Evolutionary conservation across 2,113 vertebrate genomes (phyloP), one percentile per base, ranked within the genome.

Genomic region (Ammodytes marinus): DNA sequence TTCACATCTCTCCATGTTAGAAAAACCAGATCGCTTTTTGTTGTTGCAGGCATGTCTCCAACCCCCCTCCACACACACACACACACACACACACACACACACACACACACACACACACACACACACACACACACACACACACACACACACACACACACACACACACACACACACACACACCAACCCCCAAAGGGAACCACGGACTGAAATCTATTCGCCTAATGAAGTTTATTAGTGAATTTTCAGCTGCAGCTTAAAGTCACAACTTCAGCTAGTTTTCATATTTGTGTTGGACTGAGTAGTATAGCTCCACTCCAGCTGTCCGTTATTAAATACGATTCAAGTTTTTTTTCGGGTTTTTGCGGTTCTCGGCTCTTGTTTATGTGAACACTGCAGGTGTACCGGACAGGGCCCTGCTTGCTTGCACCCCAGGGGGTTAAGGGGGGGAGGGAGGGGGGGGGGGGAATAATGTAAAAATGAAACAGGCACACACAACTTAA

Each of bases 371-470:
- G 43, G 50, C 39, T 42, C 15, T 39, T 19, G 67, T 42, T 53
- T 43, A 13, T 42, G 50, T n/a, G 66, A 69, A 19, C 66, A n/a
- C 15, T 68, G 66, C 39, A 27, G 67, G 67, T 54, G 67, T 10
- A 39, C 14, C 35, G 27, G 27, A 27, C 27, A 40, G 57, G 39
- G 57, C 13, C 13, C 35, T 59, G 13, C 13, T 3, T 27, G 27
- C 27, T 27, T 27, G 27, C 27, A 27, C 27, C 27, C 27, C 27
- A 27, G 27, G 27, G 27, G 27, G 27, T 27, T 27, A 27, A 27
- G 27, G 27, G 27, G 27, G 27, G 27, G 27, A 2, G 27, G 27
- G 27, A 2, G 27, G 27, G 27, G 27, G 27, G 27, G 27, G 27
- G 27, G 27, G 27, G 27, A 2, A 27, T 27, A 27, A 27, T 27